Conservation (phyloP, 2,113 vertebrate genomes). For the Scortum barcoo region DNA sequence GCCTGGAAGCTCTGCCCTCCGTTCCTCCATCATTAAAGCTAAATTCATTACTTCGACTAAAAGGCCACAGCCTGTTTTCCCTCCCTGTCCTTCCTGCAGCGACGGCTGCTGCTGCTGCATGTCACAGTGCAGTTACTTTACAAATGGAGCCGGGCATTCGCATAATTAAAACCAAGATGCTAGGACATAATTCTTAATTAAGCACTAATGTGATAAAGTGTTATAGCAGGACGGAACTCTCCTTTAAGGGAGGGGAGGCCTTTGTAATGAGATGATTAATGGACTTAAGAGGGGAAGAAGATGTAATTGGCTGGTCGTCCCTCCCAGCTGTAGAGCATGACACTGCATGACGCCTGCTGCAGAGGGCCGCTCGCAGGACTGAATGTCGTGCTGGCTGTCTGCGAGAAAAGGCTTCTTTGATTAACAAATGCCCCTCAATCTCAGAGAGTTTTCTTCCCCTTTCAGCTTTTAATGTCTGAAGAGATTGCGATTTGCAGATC, state of each 20-base stretch:
- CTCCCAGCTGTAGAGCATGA: conserved; percentile 64
- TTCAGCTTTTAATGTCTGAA: conserved; percentile 13
- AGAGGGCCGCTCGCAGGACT: conserved; percentile 27
- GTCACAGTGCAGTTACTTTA: conserved; percentile 77
- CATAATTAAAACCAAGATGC: conserved; percentile 92
- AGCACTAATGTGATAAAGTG: conserved; percentile 91
- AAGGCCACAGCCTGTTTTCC: conserved; percentile 69
- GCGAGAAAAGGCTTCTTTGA: conserved; percentile 2
- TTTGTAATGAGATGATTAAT: conserved; percentile 89
- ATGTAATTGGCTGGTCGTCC: conserved; percentile 84
- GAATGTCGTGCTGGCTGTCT: conserved; percentile 26
- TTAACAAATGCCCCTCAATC: conserved; percentile 8
- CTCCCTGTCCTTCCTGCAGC: conserved; percentile 55
- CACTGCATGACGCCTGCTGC: conserved; percentile 45
- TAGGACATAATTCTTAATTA: conserved; percentile 94
- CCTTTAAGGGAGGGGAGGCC: conserved; percentile 80
- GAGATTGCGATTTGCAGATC: conserved; percentile 1
- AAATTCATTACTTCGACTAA: conserved; percentile 84
- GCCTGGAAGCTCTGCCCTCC: conserved; percentile 78
- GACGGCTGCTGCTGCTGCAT: conserved; percentile 43
- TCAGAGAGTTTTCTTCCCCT: background rate
- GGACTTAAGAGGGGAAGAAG: conserved; percentile 80
- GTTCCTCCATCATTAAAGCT: conserved; percentile 66
- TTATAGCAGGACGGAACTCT: conserved; percentile 78
- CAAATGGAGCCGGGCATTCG: conserved; percentile 84